A percentile compares a stretch with the other conserved stretches of the same genome.
phyloP scores from a whole-genome alignment of 2,888 invertebrate species.

The Polydrusus pterygomalis region DNA sequence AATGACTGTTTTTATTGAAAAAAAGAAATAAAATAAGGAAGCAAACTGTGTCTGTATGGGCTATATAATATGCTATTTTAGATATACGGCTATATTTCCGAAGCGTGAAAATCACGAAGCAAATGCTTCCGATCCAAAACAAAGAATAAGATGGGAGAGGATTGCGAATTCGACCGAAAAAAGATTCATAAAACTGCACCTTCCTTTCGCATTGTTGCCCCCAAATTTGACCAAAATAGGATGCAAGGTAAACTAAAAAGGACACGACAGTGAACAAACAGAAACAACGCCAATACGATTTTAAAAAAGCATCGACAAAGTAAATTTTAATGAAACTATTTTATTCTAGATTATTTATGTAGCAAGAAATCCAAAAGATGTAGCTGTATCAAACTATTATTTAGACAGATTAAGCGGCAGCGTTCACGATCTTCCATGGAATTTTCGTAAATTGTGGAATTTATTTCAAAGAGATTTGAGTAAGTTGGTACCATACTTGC shows the following conservation, averaged over 20 bases:
- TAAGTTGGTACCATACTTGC: too few species aligned
- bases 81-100: too few species aligned
- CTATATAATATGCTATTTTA: too few species aligned
- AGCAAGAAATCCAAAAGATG: conserved; percentile 90
- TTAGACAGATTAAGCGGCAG: conserved; percentile 81
- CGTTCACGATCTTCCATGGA: conserved; percentile 77
- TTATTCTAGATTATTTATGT: conserved; percentile 83
- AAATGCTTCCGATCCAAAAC: too few species aligned
- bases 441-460: conserved; percentile 82
- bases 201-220: conserved; percentile 84
- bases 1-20: too few species aligned
- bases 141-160: neutral
- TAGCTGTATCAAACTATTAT: conserved; percentile 88
- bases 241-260: conserved; percentile 54
- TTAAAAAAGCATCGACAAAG: too few species aligned
- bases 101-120: too few species aligned
- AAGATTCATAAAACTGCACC: conserved; percentile 83
- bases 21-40: too few species aligned
- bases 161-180: conserved; percentile 72
- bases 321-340: too few species aligned
- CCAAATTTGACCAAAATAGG: conserved; percentile 47
- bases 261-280: too few species aligned
- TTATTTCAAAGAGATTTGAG: conserved; percentile 81
- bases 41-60: too few species aligned
- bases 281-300: too few species aligned